These are phyloP conservation scores for Muscina levida DNA, from an alignment of 2,888 invertebrate genomes.

Conservation along the genomic window DNA sequence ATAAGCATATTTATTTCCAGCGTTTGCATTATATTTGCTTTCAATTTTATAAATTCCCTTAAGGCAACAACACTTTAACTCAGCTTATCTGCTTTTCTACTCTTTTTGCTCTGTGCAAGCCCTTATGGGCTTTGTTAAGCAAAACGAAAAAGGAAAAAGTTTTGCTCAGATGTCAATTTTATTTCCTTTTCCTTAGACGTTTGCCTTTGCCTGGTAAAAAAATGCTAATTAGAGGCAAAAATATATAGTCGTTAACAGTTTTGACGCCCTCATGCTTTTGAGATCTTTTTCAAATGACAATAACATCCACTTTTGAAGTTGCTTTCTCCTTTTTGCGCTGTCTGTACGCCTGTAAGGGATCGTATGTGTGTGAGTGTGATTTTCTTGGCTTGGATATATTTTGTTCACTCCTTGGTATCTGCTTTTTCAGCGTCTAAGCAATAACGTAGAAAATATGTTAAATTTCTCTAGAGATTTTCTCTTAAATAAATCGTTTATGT, in stretches of 20 bases:
- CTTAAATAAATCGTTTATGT: not conserved
- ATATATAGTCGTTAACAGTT: conserved; percentile 1
- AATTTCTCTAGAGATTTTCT: not conserved
- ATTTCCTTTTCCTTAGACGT: conserved; percentile 3
- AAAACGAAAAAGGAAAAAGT: not conserved
- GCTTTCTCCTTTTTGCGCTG: not conserved
- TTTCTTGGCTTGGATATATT: too few species aligned
- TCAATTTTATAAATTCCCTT: not conserved
- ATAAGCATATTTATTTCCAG: too few species aligned
- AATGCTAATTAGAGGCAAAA: conserved; percentile 29
- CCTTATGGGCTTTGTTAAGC: not conserved
- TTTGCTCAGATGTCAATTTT: conserved; percentile 15
- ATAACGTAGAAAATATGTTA: not conserved
- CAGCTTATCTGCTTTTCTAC: too few species aligned
- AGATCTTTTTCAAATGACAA: not conserved
- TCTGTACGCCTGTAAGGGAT: not conserved
- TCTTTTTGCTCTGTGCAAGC: not conserved
- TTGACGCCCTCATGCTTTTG: not conserved
- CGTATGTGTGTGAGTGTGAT: too few species aligned
- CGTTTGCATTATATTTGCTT: not conserved
- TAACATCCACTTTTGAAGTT: conserved; percentile 7
- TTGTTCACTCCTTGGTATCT: too few species aligned
- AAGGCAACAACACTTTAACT: too few species aligned
- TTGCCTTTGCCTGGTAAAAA: conserved; percentile 29
- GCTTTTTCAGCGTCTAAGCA: not conserved